These are phyloP conservation scores for Anolis carolinensis DNA, from an alignment of 2,113 vertebrate genomes.

Conservation along the genomic window DNA sequence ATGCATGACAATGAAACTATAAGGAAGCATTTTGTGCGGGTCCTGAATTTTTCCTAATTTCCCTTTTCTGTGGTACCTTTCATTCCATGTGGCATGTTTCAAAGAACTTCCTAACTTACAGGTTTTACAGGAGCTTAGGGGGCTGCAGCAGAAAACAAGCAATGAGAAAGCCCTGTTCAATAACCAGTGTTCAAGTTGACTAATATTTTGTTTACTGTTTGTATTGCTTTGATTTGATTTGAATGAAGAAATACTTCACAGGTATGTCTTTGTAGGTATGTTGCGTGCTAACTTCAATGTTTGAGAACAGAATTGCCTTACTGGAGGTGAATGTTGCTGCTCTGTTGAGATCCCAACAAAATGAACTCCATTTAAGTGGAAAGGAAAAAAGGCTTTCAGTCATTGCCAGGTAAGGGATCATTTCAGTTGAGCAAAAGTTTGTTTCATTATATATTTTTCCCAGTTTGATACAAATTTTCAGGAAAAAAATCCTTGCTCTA, in stretches of 20 bases:
- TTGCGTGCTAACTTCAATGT: constrained; percentile 81
- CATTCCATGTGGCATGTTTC: not conserved
- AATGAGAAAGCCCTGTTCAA: not conserved
- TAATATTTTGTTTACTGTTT: not conserved
- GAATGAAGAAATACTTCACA: not conserved
- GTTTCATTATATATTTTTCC: not conserved
- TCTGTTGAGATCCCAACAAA: constrained; percentile 48
- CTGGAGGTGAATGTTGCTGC: constrained; percentile 72
- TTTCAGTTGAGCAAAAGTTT: not conserved
- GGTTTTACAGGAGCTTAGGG: not conserved
- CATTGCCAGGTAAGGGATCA: constrained; percentile 80
- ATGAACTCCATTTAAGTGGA: not conserved
- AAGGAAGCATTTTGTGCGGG: not conserved
- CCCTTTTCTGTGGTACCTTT: not conserved
- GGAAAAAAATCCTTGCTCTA: not conserved
- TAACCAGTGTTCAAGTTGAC: not conserved
- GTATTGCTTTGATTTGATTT: constrained; percentile 13
- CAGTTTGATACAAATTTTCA: not conserved
- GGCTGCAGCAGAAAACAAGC: not conserved
- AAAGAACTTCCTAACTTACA: not conserved
- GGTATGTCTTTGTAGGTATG: constrained; percentile 70
- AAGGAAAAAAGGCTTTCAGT: constrained; percentile 66
- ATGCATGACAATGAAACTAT: not conserved
- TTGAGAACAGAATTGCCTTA: constrained; percentile 74
- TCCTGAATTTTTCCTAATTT: not conserved